Percentiles rank a stretch among this genome's conserved stretches.
phyloP scores from a whole-genome alignment of 2,888 invertebrate species.

The Plutella xylostella region DNA sequence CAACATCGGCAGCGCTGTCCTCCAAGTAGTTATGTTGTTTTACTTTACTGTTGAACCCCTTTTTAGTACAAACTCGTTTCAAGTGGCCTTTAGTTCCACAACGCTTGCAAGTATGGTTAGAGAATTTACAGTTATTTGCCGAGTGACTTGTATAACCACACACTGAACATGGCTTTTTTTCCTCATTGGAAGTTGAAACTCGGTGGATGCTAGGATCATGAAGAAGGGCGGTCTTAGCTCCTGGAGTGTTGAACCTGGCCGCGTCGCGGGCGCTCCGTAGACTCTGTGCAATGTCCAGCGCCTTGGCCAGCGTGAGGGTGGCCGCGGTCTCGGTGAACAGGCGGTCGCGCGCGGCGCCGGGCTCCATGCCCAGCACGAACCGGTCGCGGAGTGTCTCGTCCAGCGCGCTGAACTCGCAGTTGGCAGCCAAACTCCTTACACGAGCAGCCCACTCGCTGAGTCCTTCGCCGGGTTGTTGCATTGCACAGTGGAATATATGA shows the following conservation, averaged over 20 bases:
- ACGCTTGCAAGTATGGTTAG: neutral
- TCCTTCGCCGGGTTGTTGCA: conserved; percentile 1
- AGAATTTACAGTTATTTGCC: neutral
- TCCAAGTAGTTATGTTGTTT: neutral
- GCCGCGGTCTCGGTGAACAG: neutral
- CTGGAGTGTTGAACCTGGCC: neutral
- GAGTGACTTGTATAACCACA: neutral
- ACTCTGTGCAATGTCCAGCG: neutral
- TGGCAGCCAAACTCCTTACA: neutral
- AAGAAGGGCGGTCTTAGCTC: neutral
- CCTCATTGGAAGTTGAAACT: neutral
- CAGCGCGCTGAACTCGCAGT: conserved; percentile 6
- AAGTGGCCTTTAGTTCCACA: neutral
- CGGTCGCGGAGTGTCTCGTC: conserved; percentile 5
- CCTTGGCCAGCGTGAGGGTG: neutral
- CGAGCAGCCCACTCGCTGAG: conserved; percentile 4
- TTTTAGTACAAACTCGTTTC: neutral
- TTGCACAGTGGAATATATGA: neutral
- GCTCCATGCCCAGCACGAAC: conserved; percentile 6
- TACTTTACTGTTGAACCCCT: neutral
- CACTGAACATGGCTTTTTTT: neutral
- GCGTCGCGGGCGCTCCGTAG: neutral
- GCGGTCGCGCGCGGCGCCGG: conserved; percentile 3
- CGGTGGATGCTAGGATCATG: neutral
- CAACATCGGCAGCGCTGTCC: neutral